These are phyloP conservation scores for Nasonia giraulti DNA, from an alignment of 1,140 invertebrate genomes.

Conservation along the genomic window DNA sequence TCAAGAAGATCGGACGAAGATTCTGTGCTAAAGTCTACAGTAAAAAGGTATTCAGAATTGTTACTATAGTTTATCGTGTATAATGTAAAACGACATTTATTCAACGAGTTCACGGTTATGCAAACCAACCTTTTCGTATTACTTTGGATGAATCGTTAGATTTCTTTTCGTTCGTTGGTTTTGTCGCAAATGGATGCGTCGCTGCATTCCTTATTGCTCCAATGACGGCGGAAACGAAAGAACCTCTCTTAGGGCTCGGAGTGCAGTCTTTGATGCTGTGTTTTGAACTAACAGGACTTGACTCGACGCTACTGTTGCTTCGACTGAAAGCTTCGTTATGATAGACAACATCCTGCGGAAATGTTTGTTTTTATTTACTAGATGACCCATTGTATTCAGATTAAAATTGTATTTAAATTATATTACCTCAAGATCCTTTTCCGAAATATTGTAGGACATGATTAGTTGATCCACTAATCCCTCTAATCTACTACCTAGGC, in stretches of 20 bases:
- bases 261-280: conserved; percentile 73
- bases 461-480: conserved; percentile 82
- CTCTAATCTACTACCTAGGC: conserved; percentile 81
- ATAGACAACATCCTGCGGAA: conserved; percentile 80
- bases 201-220: conserved; percentile 81
- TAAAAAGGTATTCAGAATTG: neutral
- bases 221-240: conserved; percentile 81
- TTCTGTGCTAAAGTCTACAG: conserved; percentile 67
- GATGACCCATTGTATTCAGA: neutral
- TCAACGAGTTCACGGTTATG: neutral
- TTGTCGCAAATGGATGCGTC: conserved; percentile 72
- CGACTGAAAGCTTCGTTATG: conserved; percentile 84
- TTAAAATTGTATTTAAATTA: conserved; percentile 24
- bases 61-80: neutral
- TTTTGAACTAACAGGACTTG: conserved; percentile 76
- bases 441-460: conserved; percentile 83
- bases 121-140: conserved; percentile 65
- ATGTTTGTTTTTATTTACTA: conserved; percentile 2
- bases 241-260: conserved; percentile 78
- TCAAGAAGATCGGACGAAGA: conserved; percentile 82
- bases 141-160: conserved; percentile 59
- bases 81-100: neutral
- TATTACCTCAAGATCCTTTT: conserved; percentile 82
- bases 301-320: conserved; percentile 77
- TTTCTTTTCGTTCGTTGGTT: conserved; percentile 63